Conservation (phyloP, 2,113 vertebrate genomes). For the Pyrgilauda ruficollis region DNA sequence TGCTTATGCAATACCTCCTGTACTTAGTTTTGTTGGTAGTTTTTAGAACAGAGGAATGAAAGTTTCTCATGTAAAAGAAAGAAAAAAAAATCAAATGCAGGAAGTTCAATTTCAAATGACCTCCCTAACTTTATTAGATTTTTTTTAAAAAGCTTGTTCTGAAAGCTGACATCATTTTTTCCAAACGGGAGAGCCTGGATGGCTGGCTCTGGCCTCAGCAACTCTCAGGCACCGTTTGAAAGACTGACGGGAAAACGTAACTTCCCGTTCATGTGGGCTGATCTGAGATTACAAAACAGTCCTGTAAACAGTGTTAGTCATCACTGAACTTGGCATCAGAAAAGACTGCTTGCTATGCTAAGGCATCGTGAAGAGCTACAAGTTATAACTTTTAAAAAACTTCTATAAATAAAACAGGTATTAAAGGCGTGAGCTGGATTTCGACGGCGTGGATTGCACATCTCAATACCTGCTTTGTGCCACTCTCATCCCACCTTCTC, state of each 20-base stretch:
- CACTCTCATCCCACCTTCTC: background rate
- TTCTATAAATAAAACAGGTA: background rate
- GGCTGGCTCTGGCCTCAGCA: background rate
- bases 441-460: background rate
- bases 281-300: constrained; percentile 63
- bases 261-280: constrained; percentile 56
- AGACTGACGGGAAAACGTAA: constrained; percentile 51
- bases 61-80: background rate
- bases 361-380: background rate
- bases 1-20: constrained; percentile 43
- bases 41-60: constrained; percentile 26
- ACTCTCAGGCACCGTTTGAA: background rate
- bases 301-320: constrained; percentile 65
- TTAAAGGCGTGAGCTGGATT: background rate
- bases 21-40: background rate
- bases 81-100: background rate
- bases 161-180: constrained; percentile 28
- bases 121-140: background rate
- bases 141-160: background rate
- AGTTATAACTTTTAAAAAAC: background rate
- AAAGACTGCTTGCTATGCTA: constrained; percentile 13
- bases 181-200: background rate
- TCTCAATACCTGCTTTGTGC: constrained; percentile 39
- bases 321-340: constrained; percentile 33
- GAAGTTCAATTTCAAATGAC: background rate